These are phyloP conservation scores for Spongilla lacustris DNA, from an alignment of 37 sponge, comb jelly and placozoan species.

Conservation along the genomic window DNA sequence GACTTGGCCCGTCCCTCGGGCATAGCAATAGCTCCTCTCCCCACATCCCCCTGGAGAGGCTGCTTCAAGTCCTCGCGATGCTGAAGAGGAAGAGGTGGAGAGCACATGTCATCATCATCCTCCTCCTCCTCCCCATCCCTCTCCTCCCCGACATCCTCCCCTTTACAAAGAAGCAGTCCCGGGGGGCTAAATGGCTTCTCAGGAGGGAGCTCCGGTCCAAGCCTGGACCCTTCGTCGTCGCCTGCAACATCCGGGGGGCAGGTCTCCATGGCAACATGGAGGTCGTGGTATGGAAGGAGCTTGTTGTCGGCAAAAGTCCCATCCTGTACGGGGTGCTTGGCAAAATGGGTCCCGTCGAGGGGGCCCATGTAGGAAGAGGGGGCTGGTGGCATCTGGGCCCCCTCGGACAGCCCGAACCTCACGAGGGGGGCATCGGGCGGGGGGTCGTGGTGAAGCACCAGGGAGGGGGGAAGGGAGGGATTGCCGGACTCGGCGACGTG, in stretches of 20 bases:
- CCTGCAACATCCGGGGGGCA: not conserved
- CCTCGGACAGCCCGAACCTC: not conserved
- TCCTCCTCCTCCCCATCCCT: too few species aligned
- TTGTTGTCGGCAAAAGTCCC: not conserved
- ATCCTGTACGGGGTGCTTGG: not conserved
- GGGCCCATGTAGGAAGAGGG: not conserved
- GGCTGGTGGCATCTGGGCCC: not conserved
- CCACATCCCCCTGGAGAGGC: too few species aligned
- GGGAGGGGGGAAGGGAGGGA: not conserved
- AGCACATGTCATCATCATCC: too few species aligned
- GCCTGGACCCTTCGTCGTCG: not conserved
- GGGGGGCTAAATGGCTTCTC: conserved; percentile 47
- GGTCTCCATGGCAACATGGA: not conserved
- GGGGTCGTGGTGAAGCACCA: not conserved
- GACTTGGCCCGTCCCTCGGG: not conserved
- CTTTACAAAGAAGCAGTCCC: not conserved
- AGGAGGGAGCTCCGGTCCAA: not conserved
- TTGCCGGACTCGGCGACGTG: not conserved
- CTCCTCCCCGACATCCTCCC: not conserved
- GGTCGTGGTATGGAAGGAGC: not conserved
- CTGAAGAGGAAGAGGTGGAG: not conserved
- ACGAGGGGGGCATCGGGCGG: not conserved
- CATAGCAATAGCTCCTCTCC: not conserved
- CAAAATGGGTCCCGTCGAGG: not conserved
- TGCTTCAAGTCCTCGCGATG: not conserved